Base-by-base conservation (phyloP, 1,140 invertebrate species). In the Panagrolaimus sp. region DNA sequence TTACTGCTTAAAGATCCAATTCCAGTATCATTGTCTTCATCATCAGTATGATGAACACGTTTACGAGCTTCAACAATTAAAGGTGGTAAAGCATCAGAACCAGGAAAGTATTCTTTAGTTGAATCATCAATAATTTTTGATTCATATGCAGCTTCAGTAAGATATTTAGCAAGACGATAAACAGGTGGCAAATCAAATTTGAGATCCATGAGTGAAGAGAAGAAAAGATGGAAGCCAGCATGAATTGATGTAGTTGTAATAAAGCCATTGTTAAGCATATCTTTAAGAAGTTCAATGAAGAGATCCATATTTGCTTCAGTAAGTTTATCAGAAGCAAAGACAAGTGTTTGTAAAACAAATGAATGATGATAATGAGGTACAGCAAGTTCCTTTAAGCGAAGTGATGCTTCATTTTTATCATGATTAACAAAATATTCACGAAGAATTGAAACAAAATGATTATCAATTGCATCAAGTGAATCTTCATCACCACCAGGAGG, bases 221-320 rank as follows among this genome's bases (percentile, higher is more conserved):
- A 57, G 51, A 57, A 57, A 20, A 57, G 20, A 20, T 57, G 51
- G 51, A 57, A 57, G 51, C 51, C 51, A 57, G 51, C 20, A 25
- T n/a, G 14, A 20, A 57, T 27, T 4, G 51, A 20, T 8, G 51
- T 57, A 27, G 27, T 20, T 8, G 51, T 57, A 11, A 57, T 20
- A 27, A 57, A 57, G n/a, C 51, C 51, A 20, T 57, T 57, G 5
- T 57, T 11, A 20, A 57, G 20, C 51, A 57, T 57, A 5, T 57
- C 20, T 1, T 13, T 57, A 57, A 57, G 51, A 11, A 57, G 51
- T 25, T 57, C 16, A 27, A 57, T 27, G 20, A 57, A 25, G n/a
- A 25, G 20, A 25, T 20, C 20, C 51, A 57, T 57, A 27, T 57
- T 20, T 20, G 20, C 27, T 11, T 57, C 51, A 20, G 20, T 20